Conservation (phyloP, 2,113 vertebrate genomes). For the Macheiramphus alcinus region DNA sequence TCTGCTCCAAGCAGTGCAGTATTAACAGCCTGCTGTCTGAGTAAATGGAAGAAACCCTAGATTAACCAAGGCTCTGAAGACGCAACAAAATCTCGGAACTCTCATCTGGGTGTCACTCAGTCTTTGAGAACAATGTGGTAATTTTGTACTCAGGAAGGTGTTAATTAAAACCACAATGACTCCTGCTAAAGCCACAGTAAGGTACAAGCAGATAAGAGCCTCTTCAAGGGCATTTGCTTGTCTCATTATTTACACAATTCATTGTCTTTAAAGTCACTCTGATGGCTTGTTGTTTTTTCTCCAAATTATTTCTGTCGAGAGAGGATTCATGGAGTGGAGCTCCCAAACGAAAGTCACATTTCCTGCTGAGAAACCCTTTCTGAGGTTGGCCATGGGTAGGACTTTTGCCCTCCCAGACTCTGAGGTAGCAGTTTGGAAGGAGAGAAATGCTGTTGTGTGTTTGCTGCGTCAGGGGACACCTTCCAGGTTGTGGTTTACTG, state of each 20-base stretch:
- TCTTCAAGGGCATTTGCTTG: not conserved
- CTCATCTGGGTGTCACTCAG: not conserved
- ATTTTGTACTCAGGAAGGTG: not conserved
- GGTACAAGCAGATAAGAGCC: not conserved
- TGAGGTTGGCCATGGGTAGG: not conserved
- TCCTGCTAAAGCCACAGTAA: not conserved
- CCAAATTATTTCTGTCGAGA: not conserved
- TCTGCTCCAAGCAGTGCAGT: not conserved
- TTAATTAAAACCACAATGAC: not conserved
- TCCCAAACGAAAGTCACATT: not conserved
- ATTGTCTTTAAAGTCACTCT: not conserved
- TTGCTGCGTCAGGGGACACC: not conserved
- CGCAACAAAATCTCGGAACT: not conserved
- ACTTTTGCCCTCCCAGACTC: not conserved
- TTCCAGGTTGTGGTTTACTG: not conserved
- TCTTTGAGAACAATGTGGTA: not conserved
- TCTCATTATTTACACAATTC: not conserved
- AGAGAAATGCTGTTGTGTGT: not conserved
- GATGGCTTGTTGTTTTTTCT: not conserved
- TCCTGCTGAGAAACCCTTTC: not conserved
- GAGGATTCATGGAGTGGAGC: not conserved
- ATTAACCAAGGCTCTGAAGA: not conserved
- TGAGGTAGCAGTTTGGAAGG: not conserved
- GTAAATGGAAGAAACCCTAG: not conserved
- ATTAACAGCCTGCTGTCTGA: not conserved